Evolutionary conservation across 2,797 vertebrate species (phyloP), one percentile per base, ranked within the genome.

Genomic region (Xerus rutilus): DNA sequence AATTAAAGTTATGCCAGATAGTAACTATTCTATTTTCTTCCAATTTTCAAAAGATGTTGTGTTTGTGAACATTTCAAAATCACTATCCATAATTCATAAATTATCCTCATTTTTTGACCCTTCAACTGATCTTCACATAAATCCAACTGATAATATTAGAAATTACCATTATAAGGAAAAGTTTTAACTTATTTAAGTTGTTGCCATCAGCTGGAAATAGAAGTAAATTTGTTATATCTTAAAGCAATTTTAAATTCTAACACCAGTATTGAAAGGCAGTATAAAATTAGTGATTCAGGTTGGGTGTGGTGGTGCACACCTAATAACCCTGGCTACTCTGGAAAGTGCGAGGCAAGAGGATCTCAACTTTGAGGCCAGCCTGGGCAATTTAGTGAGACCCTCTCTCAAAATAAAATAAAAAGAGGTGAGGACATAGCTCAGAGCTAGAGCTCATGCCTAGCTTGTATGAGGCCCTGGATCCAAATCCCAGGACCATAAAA

Each of bases 171-270:
- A 25, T 65, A 69, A 45, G 64, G 69, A 91, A 62, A 65, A 45
- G 32, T 21, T 92, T 92, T 89, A 25, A 72, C 20, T 83, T 8
- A 79, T 43, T 28, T 86, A 87, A 91, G 28, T 67, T 86, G 78
- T 67, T 78, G 79, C 69, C 79, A 1, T 84, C 64, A 91, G 57
- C 52, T 85, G 64, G 28, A 84, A 82, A 85, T 39, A 91, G 69
- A 94, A 94, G 28, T 77, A 85, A 92, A 94, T 17, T n/a, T 54
- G 57, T 49, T 85, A 88, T 77, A 73, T 84, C 69, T 92, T 76
- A n/a, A 91, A 93, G 30, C 76, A 91, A 93, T 45, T 35, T 89
- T 84, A 84, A 89, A 90, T 11, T 49, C 59, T 74, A 92, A 83
- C 15, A 64, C 35, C n/a, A 86, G 62, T 52, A 94, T 15, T 87